phyloP scores from a whole-genome alignment of 2,797 vertebrate genomes.

The Pelobates cultripes region DNA sequence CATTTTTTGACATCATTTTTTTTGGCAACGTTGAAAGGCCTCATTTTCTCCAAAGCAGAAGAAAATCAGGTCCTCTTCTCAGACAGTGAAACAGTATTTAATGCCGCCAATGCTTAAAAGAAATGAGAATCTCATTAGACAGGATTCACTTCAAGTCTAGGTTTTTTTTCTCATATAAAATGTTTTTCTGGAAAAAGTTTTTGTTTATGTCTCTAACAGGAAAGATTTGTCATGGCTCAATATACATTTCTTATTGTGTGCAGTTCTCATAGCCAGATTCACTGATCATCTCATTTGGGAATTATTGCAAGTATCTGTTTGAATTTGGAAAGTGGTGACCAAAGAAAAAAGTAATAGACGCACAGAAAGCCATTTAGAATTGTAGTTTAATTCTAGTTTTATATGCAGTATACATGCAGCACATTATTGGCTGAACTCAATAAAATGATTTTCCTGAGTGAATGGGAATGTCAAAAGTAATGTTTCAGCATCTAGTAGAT shows the following conservation, averaged over 20 bases:
- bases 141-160: not conserved
- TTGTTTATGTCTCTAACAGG: not conserved
- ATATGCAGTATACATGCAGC: too few species aligned
- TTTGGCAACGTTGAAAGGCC: conserved; percentile 43
- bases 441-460: too few species aligned
- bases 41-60: conserved; percentile 49
- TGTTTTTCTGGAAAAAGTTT: not conserved
- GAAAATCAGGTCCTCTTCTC: conserved; percentile 27
- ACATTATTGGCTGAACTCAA: too few species aligned
- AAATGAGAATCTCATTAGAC: conserved; percentile 9
- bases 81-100: conserved; percentile 50
- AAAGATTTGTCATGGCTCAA: not conserved
- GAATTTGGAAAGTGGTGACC: too few species aligned
- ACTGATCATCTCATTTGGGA: too few species aligned
- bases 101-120: conserved; percentile 1
- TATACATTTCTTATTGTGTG: not conserved
- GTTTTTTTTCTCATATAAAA: not conserved
- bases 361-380: too few species aligned
- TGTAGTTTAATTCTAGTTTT: too few species aligned
- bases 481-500: too few species aligned
- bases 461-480: too few species aligned
- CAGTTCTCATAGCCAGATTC: too few species aligned
- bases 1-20: conserved; percentile 48
- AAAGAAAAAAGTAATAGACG: too few species aligned
- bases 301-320: too few species aligned